phyloP scores from a whole-genome alignment of 2,113 vertebrate genomes.

The Phalacrocorax carbo region DNA sequence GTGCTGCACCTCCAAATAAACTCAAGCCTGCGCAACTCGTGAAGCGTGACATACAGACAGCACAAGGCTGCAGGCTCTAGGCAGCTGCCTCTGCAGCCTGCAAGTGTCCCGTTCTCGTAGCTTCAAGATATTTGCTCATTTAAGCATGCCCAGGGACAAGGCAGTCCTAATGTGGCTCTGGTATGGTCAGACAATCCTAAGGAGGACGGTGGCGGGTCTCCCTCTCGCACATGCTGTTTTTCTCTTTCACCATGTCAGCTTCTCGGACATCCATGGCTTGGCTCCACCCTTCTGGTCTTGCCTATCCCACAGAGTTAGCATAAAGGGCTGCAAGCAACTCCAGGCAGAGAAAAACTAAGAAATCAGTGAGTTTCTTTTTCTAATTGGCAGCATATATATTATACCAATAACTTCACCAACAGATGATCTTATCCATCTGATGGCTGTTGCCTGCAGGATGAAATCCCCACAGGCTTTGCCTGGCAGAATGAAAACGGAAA shows the following conservation, averaged over 20 bases:
- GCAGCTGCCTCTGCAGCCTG: neutral
- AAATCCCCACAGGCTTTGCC: neutral
- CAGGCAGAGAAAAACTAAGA: neutral
- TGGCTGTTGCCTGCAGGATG: slow-evolving; percentile 14
- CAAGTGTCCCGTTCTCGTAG: neutral
- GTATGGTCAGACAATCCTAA: neutral
- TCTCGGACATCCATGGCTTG: neutral
- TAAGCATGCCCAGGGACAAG: neutral
- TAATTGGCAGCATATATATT: slow-evolving; percentile 22
- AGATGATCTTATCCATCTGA: slow-evolving; percentile 34
- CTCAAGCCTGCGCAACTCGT: neutral
- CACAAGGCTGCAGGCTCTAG: neutral
- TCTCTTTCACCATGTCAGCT: neutral
- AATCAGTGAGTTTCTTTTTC: neutral
- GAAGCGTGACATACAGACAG: neutral
- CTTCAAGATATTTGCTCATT: neutral
- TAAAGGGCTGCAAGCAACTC: neutral
- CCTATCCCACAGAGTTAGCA: neutral
- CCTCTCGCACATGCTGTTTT: neutral
- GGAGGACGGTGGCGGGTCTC: neutral
- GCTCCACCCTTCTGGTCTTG: neutral
- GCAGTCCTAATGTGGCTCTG: neutral
- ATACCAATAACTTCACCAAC: slow-evolving; percentile 43
- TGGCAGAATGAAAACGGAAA: neutral
- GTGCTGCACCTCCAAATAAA: neutral